Percentiles rank a stretch among this genome's conserved stretches.
phyloP scores from a whole-genome alignment of 2,113 vertebrate species.

The Potamarius usumacintae region DNA sequence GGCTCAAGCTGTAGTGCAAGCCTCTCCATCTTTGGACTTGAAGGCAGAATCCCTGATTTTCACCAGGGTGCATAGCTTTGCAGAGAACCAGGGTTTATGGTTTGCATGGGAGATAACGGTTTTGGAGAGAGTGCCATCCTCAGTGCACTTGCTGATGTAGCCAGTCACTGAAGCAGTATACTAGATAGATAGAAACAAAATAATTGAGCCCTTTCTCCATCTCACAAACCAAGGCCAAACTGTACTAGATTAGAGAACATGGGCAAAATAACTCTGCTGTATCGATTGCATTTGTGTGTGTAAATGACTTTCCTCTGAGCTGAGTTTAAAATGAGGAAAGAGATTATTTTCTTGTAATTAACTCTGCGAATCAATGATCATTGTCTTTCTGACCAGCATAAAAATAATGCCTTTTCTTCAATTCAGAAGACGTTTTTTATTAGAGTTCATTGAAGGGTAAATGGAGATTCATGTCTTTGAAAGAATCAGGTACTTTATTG shows the following conservation, averaged over 20 bases:
- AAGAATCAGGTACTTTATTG: neutral
- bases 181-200: neutral
- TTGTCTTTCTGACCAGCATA: slow-evolving; percentile 1
- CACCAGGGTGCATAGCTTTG: too few species aligned
- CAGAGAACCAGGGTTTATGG: too few species aligned
- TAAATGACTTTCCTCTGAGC: neutral
- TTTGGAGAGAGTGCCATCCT: too few species aligned
- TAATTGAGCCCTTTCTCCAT: neutral
- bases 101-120: too few species aligned
- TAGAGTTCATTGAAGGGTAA: neutral
- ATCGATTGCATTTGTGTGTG: neutral
- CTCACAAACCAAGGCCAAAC: slow-evolving; percentile 1
- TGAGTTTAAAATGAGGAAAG: neutral
- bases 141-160: too few species aligned
- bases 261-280: slow-evolving; percentile 27
- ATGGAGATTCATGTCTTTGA: neutral
- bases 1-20: too few species aligned
- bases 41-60: too few species aligned
- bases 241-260: slow-evolving; percentile 27
- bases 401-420: neutral
- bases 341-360: slow-evolving; percentile 22
- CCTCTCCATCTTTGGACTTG: too few species aligned
- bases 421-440: neutral
- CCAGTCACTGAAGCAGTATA: too few species aligned
- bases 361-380: slow-evolving; percentile 19